Percentiles rank a stretch among this genome's conserved stretches.
Evolutionary conservation across 2,888 invertebrate genomes (phyloP).

Genomic region (Scaptomyza polygonia): DNA sequence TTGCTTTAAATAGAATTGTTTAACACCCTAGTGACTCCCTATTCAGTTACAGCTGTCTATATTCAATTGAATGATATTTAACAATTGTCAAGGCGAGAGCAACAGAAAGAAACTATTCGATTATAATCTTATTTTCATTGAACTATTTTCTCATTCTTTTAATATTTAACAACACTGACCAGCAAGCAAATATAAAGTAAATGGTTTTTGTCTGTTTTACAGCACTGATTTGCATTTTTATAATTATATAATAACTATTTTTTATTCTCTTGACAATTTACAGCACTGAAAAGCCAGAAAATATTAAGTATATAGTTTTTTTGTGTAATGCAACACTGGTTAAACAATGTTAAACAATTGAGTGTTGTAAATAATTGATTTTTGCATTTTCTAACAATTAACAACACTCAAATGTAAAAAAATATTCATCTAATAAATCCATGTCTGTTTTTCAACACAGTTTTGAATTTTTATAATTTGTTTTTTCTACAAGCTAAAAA

Average conservation of each 20-base stretch:
- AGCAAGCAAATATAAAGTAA: not conserved
- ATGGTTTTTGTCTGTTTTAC: not conserved
- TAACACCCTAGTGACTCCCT: not conserved
- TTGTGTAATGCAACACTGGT: too few relatives aligned
- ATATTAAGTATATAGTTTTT: too few relatives aligned
- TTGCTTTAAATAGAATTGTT: not conserved
- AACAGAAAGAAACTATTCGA: not conserved
- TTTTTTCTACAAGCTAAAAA: too few relatives aligned
- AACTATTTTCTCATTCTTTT: too few relatives aligned
- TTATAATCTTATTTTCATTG: not conserved
- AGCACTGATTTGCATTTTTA: not conserved
- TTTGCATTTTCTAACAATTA: too few relatives aligned
- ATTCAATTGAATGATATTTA: too few relatives aligned
- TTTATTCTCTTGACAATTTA: not conserved
- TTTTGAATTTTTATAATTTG: not conserved
- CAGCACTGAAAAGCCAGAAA: too few relatives aligned
- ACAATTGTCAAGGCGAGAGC: not conserved
- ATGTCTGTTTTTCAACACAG: not conserved
- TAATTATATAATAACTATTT: not conserved
- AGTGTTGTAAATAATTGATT: too few relatives aligned
- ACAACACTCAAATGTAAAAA: too few relatives aligned
- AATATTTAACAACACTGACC: not conserved
- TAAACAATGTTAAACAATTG: too few relatives aligned
- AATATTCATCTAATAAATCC: too few relatives aligned
- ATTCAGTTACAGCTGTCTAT: constrained; percentile 4